Base-by-base conservation (phyloP, 2,888 invertebrate species). In the Andricus quercusramuli region DNA sequence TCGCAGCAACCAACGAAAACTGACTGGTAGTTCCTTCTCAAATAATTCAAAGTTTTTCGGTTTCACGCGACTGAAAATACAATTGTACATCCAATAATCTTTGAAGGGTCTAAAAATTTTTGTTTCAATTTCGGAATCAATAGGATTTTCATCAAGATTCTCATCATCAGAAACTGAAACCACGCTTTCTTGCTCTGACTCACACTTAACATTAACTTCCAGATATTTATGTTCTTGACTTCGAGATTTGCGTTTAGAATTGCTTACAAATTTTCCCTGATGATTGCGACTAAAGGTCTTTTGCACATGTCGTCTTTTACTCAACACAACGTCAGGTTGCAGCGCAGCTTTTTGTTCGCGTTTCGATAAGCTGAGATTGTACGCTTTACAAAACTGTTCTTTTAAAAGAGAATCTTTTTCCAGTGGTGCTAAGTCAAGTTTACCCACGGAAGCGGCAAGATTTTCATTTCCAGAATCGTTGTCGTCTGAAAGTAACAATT, bases 71-170 rank as follows among this genome's bases (percentile, higher is more conserved):
- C 88, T 88, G 62, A 89, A 88, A 17, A 87, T 82, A 77, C 90
- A 91, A n/a, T 93, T 90, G 37, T 90, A 89, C 83, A 91, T 87
- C 93, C 93, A 93, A 80, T 93, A 93, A 76, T 93, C 87, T 78
- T 86, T 88, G 77, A 86, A 90, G 3, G 92, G 91, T 59, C 89
- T 82, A 65, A 89, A 90, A 5, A 91, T 65, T 64, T 29, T 77
- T 20, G n/a, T 41, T 47, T 56, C 17, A 44, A 76, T 77, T 11
- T 82, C 82, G 5, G 78, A 78, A 78, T 83, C 80, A 67, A 77
- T 44, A 64, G 22, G 51, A 41, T 78, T 77, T 47, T 67, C 13
- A 20, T 37, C n/a, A 11, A 44, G 22, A 22, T 20, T 25, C 51
- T 70, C 70, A 20, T 77, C 74, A 62, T 80, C 65, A 17, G 80